These are phyloP conservation scores for Petrolisthes manimaculis DNA, from an alignment of 2,888 invertebrate genomes.

Conservation along the genomic window DNA sequence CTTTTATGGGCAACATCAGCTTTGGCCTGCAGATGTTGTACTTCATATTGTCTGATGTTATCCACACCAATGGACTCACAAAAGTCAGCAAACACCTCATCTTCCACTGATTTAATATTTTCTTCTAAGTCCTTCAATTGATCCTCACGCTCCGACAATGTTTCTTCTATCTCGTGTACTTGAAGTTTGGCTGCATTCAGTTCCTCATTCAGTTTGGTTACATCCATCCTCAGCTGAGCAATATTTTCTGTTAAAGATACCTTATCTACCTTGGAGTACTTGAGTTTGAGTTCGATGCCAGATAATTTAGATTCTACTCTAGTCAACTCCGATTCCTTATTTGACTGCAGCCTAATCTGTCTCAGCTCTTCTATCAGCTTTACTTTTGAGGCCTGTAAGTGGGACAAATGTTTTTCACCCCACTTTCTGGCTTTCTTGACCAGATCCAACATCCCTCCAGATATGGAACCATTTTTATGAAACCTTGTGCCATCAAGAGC, in stretches of 20 bases:
- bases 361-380: constrained; percentile 92
- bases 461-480: constrained; percentile 98
- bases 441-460: constrained; percentile 93
- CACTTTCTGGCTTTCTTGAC: constrained; percentile 97
- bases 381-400: constrained; percentile 90
- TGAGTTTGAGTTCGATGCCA: constrained; percentile 75
- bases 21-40: constrained; percentile 92
- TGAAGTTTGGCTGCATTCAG: constrained; percentile 69
- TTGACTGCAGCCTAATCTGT: constrained; percentile 93
- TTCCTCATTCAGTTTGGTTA: constrained; percentile 77
- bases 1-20: constrained; percentile 95
- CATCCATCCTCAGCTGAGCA: constrained; percentile 77
- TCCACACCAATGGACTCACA: constrained; percentile 93
- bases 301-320: constrained; percentile 94
- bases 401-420: constrained; percentile 98
- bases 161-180: constrained; percentile 76
- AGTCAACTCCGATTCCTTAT: constrained; percentile 97
- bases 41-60: constrained; percentile 98
- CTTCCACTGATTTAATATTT: constrained; percentile 96
- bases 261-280: constrained; percentile 92
- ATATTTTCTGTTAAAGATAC: constrained; percentile 84
- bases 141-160: constrained; percentile 78
- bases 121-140: constrained; percentile 92
- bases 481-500: constrained; percentile 99
- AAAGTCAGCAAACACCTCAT: constrained; percentile 94